These are phyloP conservation scores for Rhopalosiphum nymphaeae DNA, from an alignment of 2,888 invertebrate species.

Conservation along the genomic window DNA sequence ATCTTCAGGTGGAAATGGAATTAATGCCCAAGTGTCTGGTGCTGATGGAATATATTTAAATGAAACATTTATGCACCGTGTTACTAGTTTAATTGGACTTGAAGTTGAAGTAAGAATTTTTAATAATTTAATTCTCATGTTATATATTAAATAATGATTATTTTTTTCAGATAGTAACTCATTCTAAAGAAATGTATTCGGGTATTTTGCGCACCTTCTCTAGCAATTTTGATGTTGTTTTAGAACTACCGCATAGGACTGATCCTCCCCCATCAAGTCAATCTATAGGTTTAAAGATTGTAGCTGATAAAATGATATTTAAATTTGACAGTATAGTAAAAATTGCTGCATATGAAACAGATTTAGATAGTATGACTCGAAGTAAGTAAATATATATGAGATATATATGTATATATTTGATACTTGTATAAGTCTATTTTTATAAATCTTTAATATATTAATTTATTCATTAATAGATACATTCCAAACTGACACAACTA, in stretches of 20 bases:
- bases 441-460: constrained; percentile 11
- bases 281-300: constrained; percentile 78
- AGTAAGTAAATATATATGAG: constrained; percentile 71
- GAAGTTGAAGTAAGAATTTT: constrained; percentile 75
- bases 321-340: constrained; percentile 86
- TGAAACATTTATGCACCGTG: constrained; percentile 90
- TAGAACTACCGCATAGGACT: constrained; percentile 89
- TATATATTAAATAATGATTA: background rate
- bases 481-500: constrained; percentile 68
- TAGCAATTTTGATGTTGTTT: constrained; percentile 86
- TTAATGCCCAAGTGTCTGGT: constrained; percentile 49
- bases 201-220: constrained; percentile 93
- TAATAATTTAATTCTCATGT: background rate
- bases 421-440: background rate
- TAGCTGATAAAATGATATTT: constrained; percentile 84
- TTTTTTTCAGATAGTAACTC: constrained; percentile 60
- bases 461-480: constrained; percentile 66
- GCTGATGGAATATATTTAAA: constrained; percentile 89
- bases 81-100: constrained; percentile 87
- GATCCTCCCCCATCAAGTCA: constrained; percentile 75
- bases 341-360: constrained; percentile 86
- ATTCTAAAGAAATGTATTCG: constrained; percentile 64
- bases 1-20: constrained; percentile 61
- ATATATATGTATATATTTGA: background rate
- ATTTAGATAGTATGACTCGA: constrained; percentile 88